These are phyloP conservation scores for Misgurnus anguillicaudatus DNA, from an alignment of 2,113 vertebrate genomes.

Conservation along the genomic window DNA sequence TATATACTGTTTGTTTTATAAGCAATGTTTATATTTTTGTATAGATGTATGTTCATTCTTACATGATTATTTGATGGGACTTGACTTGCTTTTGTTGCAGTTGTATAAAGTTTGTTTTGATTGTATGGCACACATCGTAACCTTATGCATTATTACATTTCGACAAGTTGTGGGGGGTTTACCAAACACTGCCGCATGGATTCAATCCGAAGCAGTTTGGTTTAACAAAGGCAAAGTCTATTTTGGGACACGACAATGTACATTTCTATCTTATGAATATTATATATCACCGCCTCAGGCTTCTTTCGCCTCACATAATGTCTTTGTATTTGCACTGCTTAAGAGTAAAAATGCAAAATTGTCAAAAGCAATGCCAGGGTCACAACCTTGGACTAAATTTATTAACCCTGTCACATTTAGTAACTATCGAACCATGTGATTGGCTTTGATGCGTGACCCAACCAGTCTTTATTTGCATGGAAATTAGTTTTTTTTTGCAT, in stretches of 20 bases:
- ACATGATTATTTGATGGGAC: not conserved
- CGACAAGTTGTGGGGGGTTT: constrained; percentile 31
- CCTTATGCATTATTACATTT: constrained; percentile 14
- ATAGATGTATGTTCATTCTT: constrained; percentile 8
- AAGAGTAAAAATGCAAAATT: not conserved
- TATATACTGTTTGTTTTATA: constrained; percentile 15
- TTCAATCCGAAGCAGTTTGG: not conserved
- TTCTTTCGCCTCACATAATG: constrained; percentile 22
- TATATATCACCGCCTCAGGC: constrained; percentile 2
- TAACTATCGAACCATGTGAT: not conserved
- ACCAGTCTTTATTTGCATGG: not conserved
- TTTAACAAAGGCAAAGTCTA: not conserved
- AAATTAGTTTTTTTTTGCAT: not conserved
- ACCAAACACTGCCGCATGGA: constrained; percentile 3
- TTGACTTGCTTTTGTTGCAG: not conserved
- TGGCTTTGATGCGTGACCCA: not conserved
- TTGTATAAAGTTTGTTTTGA: constrained; percentile 17
- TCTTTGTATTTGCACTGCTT: not conserved
- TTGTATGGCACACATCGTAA: constrained; percentile 13
- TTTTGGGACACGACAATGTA: constrained; percentile 19
- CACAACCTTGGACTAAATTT: not conserved
- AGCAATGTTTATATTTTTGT: not conserved
- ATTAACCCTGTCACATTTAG: not conserved
- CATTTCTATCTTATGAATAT: constrained; percentile 30
- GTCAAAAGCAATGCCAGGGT: not conserved